Evolutionary conservation across 1,140 invertebrate genomes (phyloP), one percentile per base, ranked within the genome.

Genomic region (Muscidifurax raptorellus): DNA sequence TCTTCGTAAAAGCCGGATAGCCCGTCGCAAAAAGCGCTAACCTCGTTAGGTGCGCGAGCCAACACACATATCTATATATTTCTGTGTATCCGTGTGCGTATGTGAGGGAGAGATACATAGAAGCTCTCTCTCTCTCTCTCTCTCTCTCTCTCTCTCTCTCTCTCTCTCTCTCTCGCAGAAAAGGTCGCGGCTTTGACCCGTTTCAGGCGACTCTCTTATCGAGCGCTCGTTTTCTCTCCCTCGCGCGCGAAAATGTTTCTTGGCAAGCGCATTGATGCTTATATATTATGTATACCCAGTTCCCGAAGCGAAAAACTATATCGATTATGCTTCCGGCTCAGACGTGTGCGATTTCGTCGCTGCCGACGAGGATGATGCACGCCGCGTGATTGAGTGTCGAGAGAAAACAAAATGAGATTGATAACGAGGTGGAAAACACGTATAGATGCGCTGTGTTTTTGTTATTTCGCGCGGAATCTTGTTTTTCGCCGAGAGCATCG

Each of bases 181-280:
- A 91, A 91, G 91, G 91, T 92, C 91, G 92, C 86, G 92, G 91
- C 91, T 92, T 88, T 90, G 92, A 92, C 91, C 92, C 89, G 90
- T 90, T 92, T 92, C 88, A 86, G 47, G 47, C 32, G 74, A 82
- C 44, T 79, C 79, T 71, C 86, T 87, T 88, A 88, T 88, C 88
- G 85, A 80, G 86, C 85, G 78, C 86, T 72, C 85, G 86, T 84
- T 85, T 75, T 77, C 22, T 52, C 75, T 22, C 52, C 4, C 47
- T 52, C 47, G 22, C 9, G 52, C n/a, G 25, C 12, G 18, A 66
- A 71, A 80, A 36, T 27, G 36, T n/a, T 81, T 72, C 40, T 72
- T 72, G 69, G 44, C 69, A 72, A 81, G 18, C 27, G 7, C n/a
- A n/a, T 25, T 13, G 66, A 7, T 0, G 52, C 52, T 59, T 22